These are phyloP conservation scores for Idaea dimidiata DNA, from an alignment of 2,888 invertebrate species.

Conservation along the genomic window DNA sequence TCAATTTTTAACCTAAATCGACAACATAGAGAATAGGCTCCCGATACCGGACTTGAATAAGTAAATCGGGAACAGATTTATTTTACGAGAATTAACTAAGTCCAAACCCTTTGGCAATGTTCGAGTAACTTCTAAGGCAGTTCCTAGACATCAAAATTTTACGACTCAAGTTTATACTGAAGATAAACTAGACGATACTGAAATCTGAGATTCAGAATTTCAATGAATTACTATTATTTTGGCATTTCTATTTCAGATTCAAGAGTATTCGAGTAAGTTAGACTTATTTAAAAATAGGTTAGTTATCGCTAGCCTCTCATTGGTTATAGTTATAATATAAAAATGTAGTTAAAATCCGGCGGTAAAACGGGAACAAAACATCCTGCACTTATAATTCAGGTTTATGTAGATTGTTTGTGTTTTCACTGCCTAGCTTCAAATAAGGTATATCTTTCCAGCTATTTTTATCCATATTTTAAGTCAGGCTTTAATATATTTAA, in stretches of 20 bases:
- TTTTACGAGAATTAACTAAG: neutral
- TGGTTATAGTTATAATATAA: too few relatives aligned
- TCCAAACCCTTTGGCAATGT: neutral
- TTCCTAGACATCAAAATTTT: neutral
- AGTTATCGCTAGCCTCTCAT: too few relatives aligned
- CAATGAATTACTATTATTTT: neutral
- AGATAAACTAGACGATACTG: neutral
- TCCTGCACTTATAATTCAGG: too few relatives aligned
- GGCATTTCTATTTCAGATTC: neutral
- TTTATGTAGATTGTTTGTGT: too few relatives aligned
- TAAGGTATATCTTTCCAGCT: too few relatives aligned
- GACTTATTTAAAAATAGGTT: neutral
- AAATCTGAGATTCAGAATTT: neutral
- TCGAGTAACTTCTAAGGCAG: neutral
- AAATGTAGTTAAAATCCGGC: too few relatives aligned
- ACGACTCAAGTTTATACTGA: neutral
- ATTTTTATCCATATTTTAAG: too few relatives aligned
- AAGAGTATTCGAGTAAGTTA: neutral
- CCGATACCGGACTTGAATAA: neutral
- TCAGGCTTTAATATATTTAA: too few relatives aligned
- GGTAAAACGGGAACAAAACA: too few relatives aligned
- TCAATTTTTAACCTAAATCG: neutral
- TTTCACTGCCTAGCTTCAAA: too few relatives aligned
- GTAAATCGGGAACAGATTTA: neutral
- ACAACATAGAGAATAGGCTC: neutral